A percentile compares a stretch with the other conserved stretches of the same genome.
Evolutionary conservation across 2,113 vertebrate genomes (phyloP).

Genomic region (Rattus rattus): DNA sequence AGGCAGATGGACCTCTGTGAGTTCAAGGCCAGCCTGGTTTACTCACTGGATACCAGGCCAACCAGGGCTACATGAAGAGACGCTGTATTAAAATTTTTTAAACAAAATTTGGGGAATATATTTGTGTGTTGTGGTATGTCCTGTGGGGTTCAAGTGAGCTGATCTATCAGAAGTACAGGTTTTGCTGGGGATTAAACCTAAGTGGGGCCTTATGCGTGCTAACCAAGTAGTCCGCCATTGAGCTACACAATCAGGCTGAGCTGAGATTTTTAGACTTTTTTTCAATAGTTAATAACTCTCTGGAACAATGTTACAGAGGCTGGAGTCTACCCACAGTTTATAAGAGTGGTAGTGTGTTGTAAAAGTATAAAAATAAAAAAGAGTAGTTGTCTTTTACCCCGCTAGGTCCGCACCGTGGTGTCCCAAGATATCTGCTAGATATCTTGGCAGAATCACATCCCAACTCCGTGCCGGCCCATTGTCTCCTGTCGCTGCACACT

Average conservation of each 20-base stretch:
- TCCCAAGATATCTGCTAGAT: too few species aligned
- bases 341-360: background rate
- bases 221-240: background rate
- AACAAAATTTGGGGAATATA: background rate
- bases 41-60: background rate
- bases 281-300: slow-evolving; percentile 22
- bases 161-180: background rate
- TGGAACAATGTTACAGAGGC: background rate
- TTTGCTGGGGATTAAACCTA: background rate
- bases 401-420: too few species aligned
- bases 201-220: background rate
- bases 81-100: background rate
- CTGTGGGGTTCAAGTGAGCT: background rate
- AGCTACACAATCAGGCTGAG: background rate
- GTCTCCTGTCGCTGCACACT: too few species aligned
- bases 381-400: too few species aligned
- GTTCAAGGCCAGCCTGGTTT: background rate
- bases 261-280: background rate
- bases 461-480: too few species aligned
- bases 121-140: background rate
- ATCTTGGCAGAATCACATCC: too few species aligned
- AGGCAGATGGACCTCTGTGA: background rate
- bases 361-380: too few species aligned
- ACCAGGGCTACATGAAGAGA: background rate
- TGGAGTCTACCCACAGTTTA: background rate